Base-by-base conservation (phyloP, 2,888 invertebrate genomes). In the Tortricodes alternella region DNA sequence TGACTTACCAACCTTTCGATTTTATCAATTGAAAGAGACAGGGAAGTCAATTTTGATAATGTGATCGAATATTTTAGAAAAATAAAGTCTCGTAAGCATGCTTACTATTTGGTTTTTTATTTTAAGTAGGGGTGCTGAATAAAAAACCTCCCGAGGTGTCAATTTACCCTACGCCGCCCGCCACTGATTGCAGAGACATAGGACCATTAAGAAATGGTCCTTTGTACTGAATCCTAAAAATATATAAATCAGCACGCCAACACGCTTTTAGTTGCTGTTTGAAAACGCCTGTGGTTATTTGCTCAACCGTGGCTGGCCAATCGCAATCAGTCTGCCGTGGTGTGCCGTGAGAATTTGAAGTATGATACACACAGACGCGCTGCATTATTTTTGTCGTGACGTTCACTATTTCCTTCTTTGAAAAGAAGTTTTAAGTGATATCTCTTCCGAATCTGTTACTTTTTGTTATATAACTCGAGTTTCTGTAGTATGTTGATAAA, bases 301-400 rank as follows among this genome's bases (percentile, higher is more conserved):
- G 85, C 83, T 77, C 74, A 59, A 56, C 50, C 24, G 44, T 62
- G 63, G n/a, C n/a, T 21, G 3, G 68, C 88, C 88, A 89, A 89
- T 89, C 73, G 73, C 58, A 60, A 62, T 57, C 69, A 74, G 75
- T 75, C 66, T 70, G 68, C 75, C 59, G 61, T 74, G 60, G 84
- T 85, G 84, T 88, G 81, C 65, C 67, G 73, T 72, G 82, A 85
- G 80, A 66, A 64, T 73, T 70, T 65, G 67, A 62, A 67, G 57
- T 39, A 56, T 69, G 64, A 74, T 73, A 70, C 78, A 83, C 73
- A 80, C 76, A 49, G 11, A 13, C 27, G 44, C 38, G 29, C 46
- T 21, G 23, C 8, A 44, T 56, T 56, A 56, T 56, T 56, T 56
- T 56, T 32, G 56, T 50, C 49, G 44, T 50, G 50, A 56, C 56